Percentiles rank a stretch among this genome's conserved stretches.
These are phyloP conservation scores for Julus scandinavius DNA, from an alignment of 2,888 invertebrate species.

Conservation along the genomic window DNA sequence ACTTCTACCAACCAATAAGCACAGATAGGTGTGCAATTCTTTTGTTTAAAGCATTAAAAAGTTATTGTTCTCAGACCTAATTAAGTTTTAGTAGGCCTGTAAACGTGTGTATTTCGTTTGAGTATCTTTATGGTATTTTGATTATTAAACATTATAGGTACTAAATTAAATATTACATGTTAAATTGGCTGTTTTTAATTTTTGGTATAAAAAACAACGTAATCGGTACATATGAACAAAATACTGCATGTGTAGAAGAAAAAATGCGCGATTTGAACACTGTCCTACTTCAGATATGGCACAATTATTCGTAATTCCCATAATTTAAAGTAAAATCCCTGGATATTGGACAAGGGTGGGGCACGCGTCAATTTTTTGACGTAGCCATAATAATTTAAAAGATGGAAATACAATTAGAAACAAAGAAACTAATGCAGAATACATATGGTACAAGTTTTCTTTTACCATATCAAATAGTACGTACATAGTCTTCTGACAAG, in stretches of 20 bases:
- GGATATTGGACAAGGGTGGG: no score
- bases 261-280: not conserved
- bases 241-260: no score
- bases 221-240: no score
- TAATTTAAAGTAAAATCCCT: no score
- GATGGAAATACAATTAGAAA: no score
- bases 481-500: no score
- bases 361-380: no score
- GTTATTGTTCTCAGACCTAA: slow-evolving; percentile 26
- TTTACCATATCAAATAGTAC: no score
- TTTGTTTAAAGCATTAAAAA: not conserved
- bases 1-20: slow-evolving; percentile 40
- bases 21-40: slow-evolving; percentile 15
- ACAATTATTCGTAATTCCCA: not conserved
- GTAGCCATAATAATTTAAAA: no score
- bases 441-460: no score
- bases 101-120: not conserved
- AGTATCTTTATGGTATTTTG: not conserved
- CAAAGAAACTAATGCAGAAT: no score
- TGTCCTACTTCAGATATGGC: not conserved
- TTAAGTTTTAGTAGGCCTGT: not conserved
- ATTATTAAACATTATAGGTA: not conserved
- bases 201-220: no score
- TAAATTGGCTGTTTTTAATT: not conserved
- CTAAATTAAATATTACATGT: not conserved